phyloP scores from a whole-genome alignment of 1,140 invertebrate genomes.

The Bombus fervidus region DNA sequence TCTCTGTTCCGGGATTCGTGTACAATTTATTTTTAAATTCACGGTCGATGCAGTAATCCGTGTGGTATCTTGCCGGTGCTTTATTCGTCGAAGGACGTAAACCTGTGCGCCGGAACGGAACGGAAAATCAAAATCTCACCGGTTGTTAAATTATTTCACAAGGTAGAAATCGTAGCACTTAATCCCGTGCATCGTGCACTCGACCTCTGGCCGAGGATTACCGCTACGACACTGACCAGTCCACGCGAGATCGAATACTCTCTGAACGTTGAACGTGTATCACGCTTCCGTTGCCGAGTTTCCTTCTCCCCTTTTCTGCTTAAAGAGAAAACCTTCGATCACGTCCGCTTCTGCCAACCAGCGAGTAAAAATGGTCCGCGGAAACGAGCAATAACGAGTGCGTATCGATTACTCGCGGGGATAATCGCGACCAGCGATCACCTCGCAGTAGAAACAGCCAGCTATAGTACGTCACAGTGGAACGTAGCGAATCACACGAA shows the following conservation, averaged over 20 bases:
- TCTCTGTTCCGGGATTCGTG: background rate
- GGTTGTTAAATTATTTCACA: slow-evolving; percentile 9
- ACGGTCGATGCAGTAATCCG: slow-evolving; percentile 27
- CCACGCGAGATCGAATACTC: background rate
- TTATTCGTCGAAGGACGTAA: slow-evolving; percentile 25
- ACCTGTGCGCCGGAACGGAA: background rate
- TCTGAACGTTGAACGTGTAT: background rate
- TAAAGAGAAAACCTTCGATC: background rate
- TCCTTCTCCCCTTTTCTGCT: background rate
- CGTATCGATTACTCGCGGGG: background rate
- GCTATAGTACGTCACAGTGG: background rate
- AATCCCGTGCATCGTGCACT: slow-evolving; percentile 31
- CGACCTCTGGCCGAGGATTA: background rate
- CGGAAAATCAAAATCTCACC: background rate
- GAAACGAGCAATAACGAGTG: slow-evolving; percentile 4
- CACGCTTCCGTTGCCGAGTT: background rate
- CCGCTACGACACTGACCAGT: slow-evolving; percentile 8
- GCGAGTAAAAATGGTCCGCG: background rate
- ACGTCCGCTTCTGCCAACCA: background rate
- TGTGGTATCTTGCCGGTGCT: background rate
- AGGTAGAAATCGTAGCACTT: slow-evolving; percentile 13
- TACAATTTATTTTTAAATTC: slow-evolving; percentile 43
- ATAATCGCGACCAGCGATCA: background rate
- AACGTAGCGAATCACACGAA: background rate
- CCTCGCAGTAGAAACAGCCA: background rate